Evolutionary conservation across 2,888 invertebrate genomes (phyloP).

Genomic region (Cybosia mesomella): DNA sequence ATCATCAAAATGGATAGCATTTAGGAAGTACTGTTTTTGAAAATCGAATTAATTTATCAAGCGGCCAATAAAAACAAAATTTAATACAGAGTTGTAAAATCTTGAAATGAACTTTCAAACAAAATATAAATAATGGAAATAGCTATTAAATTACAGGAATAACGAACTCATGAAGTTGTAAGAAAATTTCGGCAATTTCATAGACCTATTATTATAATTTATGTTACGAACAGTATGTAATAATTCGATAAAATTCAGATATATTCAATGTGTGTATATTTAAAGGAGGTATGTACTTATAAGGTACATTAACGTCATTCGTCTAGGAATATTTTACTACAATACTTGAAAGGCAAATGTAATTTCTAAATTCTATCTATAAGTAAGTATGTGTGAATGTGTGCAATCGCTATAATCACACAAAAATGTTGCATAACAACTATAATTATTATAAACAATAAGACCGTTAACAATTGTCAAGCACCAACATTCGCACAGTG

Average conservation of each 20-base stretch:
- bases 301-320: neutral
- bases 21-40: too few species aligned
- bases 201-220: neutral
- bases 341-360: conserved; percentile 1
- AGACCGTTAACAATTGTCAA: neutral
- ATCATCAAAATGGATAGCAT: too few species aligned
- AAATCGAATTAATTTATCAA: too few species aligned
- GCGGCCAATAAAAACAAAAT: too few species aligned
- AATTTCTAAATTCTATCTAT: neutral
- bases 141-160: too few species aligned
- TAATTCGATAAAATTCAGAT: conserved; percentile 4
- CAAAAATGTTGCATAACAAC: neutral
- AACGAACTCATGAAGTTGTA: too few species aligned
- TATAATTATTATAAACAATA: neutral
- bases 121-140: too few species aligned
- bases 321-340: conserved; percentile 3
- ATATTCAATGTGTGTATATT: neutral
- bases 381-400: neutral
- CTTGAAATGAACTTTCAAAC: too few species aligned
- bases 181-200: too few species aligned
- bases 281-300: neutral
- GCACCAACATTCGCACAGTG: neutral
- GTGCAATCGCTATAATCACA: neutral
- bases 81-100: too few species aligned
- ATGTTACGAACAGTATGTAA: neutral